phyloP scores from a whole-genome alignment of 2,113 vertebrate species.

The Motacilla alba region DNA sequence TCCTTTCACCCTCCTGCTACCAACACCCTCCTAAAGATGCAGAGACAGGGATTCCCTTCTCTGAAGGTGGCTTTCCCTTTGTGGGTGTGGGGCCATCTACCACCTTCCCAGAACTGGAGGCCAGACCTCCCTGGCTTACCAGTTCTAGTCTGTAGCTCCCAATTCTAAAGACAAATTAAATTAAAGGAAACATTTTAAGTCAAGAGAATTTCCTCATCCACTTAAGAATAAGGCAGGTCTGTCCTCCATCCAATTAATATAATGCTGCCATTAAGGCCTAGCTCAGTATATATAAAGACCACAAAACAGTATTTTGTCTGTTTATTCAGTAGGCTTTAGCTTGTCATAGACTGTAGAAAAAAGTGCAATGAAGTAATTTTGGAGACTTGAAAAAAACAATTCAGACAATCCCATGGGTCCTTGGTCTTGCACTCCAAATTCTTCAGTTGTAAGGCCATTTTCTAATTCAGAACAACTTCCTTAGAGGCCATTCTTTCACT shows the following conservation, averaged over 20 bases:
- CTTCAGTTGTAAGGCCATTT: conserved; percentile 51
- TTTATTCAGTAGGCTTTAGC: background rate
- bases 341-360: background rate
- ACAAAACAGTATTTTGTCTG: background rate
- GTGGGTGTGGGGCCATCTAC: background rate
- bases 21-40: background rate
- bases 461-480: conserved; percentile 64
- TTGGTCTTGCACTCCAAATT: conserved; percentile 41
- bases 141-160: background rate
- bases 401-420: background rate
- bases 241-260: background rate
- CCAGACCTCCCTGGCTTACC: background rate
- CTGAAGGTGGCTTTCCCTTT: background rate
- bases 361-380: background rate
- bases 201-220: background rate
- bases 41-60: fast-evolving
- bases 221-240: background rate
- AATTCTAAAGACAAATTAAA: background rate
- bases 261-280: background rate
- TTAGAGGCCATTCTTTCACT: conserved; percentile 75
- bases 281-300: background rate
- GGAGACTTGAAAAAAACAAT: conserved; percentile 4
- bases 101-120: background rate
- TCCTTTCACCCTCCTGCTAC: background rate
- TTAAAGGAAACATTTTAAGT: background rate